Evolutionary conservation across 37 sponge, comb jelly and placozoan species (phyloP).

Genomic region (Axinella damicornis): DNA sequence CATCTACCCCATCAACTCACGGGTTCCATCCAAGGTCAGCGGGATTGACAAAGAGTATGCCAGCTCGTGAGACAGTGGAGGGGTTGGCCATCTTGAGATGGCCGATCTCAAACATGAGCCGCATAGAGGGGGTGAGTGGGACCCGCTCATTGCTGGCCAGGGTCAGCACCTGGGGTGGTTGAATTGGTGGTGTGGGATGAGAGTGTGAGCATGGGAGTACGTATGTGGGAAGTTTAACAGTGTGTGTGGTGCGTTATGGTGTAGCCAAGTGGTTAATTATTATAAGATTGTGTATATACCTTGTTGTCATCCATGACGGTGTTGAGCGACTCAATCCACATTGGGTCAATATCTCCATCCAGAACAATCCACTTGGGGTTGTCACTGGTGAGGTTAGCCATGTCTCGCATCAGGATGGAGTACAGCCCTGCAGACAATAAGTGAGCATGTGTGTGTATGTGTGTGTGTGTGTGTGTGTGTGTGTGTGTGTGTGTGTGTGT

Average conservation of each 20-base stretch:
- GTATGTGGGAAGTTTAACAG: no score
- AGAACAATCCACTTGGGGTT: slow-evolving; percentile 98
- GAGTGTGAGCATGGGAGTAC: no score
- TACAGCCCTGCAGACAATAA: slow-evolving; percentile 75
- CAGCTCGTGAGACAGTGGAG: slow-evolving; percentile 98
- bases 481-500: no score
- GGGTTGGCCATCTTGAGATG: slow-evolving; percentile 96
- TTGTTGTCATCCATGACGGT: slow-evolving; percentile 99
- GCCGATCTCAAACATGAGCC: slow-evolving; percentile 98
- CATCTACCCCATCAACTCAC: slow-evolving; percentile 23
- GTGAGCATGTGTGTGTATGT: no score
- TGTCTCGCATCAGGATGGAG: slow-evolving; percentile 96
- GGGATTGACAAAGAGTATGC: slow-evolving; percentile 96
- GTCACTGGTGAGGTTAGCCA: slow-evolving; percentile 85
- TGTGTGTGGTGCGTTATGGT: no score
- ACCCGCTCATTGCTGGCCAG: slow-evolving; percentile 98
- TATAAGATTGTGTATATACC: no score
- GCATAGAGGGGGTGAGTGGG: slow-evolving; percentile 96
- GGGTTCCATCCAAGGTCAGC: slow-evolving; percentile 98
- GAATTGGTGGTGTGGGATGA: no score
- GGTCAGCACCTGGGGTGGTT: slow-evolving; percentile 90
- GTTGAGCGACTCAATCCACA: slow-evolving; percentile 99
- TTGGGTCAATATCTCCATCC: slow-evolving; percentile 99
- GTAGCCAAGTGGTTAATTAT: no score
- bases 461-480: neutral